phyloP scores from a whole-genome alignment of 2,113 vertebrate genomes.

The Oreochromis niloticus region DNA sequence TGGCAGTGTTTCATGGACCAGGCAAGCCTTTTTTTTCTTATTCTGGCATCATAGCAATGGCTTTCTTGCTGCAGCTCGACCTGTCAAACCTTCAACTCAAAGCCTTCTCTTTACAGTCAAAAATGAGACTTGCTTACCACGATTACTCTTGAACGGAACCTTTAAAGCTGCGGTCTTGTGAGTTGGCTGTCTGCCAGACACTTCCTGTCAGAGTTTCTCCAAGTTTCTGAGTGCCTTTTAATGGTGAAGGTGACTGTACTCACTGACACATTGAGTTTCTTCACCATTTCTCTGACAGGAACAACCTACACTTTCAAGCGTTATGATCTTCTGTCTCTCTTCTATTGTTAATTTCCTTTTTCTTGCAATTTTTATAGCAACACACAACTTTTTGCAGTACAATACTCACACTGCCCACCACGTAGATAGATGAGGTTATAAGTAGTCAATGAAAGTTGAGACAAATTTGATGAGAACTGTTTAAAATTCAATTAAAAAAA shows the following conservation, averaged over 20 bases:
- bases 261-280: not conserved
- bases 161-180: not conserved
- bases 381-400: not conserved
- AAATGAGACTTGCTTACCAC: not conserved
- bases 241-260: not conserved
- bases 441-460: not conserved
- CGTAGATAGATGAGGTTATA: not conserved
- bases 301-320: not conserved
- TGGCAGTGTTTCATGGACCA: not conserved
- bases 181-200: not conserved
- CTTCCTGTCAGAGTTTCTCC: not conserved
- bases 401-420: rapidly evolving
- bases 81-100: not conserved
- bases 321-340: not conserved
- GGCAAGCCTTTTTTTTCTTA: not conserved
- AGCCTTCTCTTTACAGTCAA: not conserved
- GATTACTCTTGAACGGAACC: not conserved
- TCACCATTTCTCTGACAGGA: not conserved
- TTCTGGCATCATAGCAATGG: not conserved
- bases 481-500: rapidly evolving
- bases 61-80: not conserved
- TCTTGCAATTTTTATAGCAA: not conserved
- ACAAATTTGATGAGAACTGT: not conserved
- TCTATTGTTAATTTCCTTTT: not conserved
- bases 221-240: not conserved